These are phyloP conservation scores for Lates japonicus DNA, from an alignment of 2,797 vertebrate species.

Conservation along the genomic window DNA sequence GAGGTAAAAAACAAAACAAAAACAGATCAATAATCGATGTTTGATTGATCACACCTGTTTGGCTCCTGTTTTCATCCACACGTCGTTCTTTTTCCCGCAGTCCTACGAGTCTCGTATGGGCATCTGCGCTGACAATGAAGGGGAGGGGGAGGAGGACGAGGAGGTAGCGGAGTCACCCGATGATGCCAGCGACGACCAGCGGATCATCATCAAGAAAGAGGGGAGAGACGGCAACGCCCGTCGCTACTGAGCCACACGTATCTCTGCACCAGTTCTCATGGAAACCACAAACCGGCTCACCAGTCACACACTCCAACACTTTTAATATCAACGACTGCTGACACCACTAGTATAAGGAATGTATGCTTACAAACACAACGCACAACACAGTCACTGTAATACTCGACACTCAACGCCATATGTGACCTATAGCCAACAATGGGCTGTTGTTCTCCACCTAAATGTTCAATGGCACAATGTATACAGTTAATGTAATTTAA, in stretches of 20 bases:
- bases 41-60: background rate
- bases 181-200: constrained; percentile 87
- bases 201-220: constrained; percentile 91
- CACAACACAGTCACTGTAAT: constrained; percentile 83
- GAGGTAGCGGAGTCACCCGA: constrained; percentile 91
- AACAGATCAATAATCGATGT: background rate
- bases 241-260: constrained; percentile 87
- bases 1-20: constrained; percentile 87
- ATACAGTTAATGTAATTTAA: constrained; percentile 81
- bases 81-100: constrained; percentile 60
- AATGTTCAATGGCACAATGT: constrained; percentile 88
- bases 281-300: constrained; percentile 77
- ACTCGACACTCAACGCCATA: constrained; percentile 75
- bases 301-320: constrained; percentile 78
- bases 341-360: constrained; percentile 88
- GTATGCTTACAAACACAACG: constrained; percentile 85
- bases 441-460: constrained; percentile 80
- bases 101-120: constrained; percentile 88
- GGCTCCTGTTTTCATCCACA: background rate
- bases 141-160: constrained; percentile 87
- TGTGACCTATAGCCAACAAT: constrained; percentile 81
- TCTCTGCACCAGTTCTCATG: constrained; percentile 74
- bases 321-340: constrained; percentile 83
- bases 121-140: constrained; percentile 83
- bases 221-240: constrained; percentile 85